Conservation (phyloP, 2,113 vertebrate genomes). For the Cromileptes altivelis region DNA sequence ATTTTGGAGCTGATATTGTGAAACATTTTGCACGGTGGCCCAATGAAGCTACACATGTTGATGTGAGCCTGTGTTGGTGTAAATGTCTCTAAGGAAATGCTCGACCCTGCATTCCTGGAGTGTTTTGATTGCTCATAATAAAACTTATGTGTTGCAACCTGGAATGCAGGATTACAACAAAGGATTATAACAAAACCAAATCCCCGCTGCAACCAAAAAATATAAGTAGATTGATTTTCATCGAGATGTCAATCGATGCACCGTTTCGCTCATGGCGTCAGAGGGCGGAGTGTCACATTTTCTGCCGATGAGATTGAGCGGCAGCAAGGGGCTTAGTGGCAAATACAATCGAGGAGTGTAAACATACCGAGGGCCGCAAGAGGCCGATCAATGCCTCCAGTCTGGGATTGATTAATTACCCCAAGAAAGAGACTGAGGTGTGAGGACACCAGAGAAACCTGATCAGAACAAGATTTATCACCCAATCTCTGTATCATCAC, state of each 20-base stretch:
- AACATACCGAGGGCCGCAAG: slow-evolving; percentile 77
- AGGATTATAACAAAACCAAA: slow-evolving; percentile 78
- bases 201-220: slow-evolving; percentile 55
- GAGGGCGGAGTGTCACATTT: slow-evolving; percentile 80
- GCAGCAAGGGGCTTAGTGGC: slow-evolving; percentile 81
- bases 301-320: slow-evolving; percentile 82
- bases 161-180: slow-evolving; percentile 65
- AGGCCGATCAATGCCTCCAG: slow-evolving; percentile 81
- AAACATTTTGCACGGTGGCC: too few relatives aligned
- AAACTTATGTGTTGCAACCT: slow-evolving; percentile 49
- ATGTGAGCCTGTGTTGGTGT: not conserved
- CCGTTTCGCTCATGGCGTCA: slow-evolving; percentile 73
- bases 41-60: too few relatives aligned
- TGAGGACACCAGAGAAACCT: slow-evolving; percentile 80
- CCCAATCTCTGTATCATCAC: slow-evolving; percentile 77
- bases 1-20: too few relatives aligned
- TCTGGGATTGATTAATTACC: slow-evolving; percentile 86
- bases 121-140: slow-evolving; percentile 43
- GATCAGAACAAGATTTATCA: slow-evolving; percentile 85
- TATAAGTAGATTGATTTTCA: slow-evolving; percentile 82
- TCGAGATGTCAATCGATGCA: slow-evolving; percentile 80
- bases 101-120: not conserved
- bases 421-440: slow-evolving; percentile 81
- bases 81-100: slow-evolving; percentile 8
- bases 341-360: slow-evolving; percentile 84